Percentiles rank a stretch among this genome's conserved stretches.
phyloP scores from a whole-genome alignment of 2,888 invertebrate species.

The Cinara cedri region DNA sequence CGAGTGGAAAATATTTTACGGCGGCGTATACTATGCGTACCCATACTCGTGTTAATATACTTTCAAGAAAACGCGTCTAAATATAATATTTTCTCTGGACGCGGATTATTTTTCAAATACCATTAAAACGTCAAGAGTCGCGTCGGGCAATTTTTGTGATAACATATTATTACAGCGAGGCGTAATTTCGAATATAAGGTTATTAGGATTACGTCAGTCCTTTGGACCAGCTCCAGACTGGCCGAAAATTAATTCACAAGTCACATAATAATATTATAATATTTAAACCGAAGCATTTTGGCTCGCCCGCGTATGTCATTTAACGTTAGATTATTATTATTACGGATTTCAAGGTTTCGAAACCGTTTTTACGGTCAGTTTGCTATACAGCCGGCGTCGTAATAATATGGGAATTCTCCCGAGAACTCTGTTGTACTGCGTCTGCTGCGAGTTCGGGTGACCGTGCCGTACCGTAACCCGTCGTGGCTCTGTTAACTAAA shows the following conservation, averaged over 20 bases:
- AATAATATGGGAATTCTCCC: slow-evolving; percentile 14
- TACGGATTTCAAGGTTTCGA: slow-evolving; percentile 25
- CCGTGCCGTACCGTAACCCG: too few relatives aligned
- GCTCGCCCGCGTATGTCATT: not conserved
- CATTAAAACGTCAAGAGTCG: not conserved
- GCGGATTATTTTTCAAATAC: not conserved
- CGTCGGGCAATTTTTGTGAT: not conserved
- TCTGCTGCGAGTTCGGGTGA: not conserved
- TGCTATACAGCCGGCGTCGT: not conserved
- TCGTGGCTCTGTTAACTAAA: too few relatives aligned
- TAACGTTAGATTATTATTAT: slow-evolving; percentile 13
- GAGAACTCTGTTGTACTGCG: slow-evolving; percentile 2
- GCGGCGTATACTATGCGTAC: too few relatives aligned
- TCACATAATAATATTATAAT: not conserved
- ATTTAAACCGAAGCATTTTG: slow-evolving; percentile 12
- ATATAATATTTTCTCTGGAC: slow-evolving; percentile 11
- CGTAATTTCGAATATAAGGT: slow-evolving; percentile 20
- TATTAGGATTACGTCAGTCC: slow-evolving; percentile 17
- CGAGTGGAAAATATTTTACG: not conserved
- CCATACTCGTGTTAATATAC: not conserved
- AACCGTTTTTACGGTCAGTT: slow-evolving; percentile 14
- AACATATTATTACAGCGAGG: not conserved
- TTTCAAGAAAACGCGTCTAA: not conserved
- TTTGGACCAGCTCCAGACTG: slow-evolving; percentile 12
- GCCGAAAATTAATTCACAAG: slow-evolving; percentile 20